These are phyloP conservation scores for Patagioenas fasciata DNA, from an alignment of 2,113 vertebrate species.

Conservation along the genomic window DNA sequence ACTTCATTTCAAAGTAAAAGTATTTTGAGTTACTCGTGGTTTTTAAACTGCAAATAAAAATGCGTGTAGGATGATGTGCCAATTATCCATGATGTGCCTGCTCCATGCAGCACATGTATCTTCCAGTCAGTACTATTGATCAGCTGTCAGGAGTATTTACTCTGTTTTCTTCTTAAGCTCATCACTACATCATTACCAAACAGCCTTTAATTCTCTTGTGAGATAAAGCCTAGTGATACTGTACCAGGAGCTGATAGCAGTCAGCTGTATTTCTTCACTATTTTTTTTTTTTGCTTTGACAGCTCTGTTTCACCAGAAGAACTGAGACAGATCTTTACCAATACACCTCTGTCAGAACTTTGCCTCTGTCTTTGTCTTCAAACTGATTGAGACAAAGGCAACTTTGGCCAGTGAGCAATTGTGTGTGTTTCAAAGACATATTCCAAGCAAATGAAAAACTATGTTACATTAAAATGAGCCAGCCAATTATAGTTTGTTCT, in stretches of 20 bases:
- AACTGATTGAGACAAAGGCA: not conserved
- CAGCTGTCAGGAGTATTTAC: not conserved
- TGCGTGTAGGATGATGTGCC: not conserved
- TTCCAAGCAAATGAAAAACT: not conserved
- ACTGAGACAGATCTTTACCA: not conserved
- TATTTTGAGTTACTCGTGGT: not conserved
- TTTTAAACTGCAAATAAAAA: conserved; percentile 3
- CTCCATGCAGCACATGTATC: not conserved
- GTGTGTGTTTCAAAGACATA: not conserved
- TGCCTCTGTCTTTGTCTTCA: not conserved
- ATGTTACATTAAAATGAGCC: not conserved
- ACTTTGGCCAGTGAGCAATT: not conserved
- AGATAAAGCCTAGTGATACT: not conserved
- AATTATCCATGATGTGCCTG: not conserved
- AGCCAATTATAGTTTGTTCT: not conserved
- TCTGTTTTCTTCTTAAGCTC: not conserved
- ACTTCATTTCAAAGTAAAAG: not conserved
- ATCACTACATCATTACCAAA: not conserved
- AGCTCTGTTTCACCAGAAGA: not conserved
- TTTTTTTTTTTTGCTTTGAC: not conserved
- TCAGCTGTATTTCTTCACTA: not conserved
- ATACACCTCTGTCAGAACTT: not conserved
- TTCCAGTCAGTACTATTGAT: conserved; percentile 21
- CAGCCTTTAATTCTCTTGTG: not conserved
- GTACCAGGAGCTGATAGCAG: not conserved